Conservation (phyloP, 1,140 invertebrate genomes). For the Stenopsyche tienmushanensis region DNA sequence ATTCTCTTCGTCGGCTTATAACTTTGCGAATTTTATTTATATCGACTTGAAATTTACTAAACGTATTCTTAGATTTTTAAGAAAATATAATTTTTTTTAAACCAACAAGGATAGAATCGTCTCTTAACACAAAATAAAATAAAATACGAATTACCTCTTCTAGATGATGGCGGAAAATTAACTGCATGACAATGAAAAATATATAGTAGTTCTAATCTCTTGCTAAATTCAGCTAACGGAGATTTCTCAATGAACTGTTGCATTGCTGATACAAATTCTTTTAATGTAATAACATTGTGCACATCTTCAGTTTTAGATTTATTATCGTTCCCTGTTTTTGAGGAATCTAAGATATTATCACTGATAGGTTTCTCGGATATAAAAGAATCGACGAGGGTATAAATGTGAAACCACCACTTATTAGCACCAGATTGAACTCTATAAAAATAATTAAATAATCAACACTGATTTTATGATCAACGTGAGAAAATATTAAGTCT, state of each 20-base stretch:
- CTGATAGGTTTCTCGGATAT: constrained; percentile 37
- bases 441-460: constrained; percentile 25
- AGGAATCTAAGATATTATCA: constrained; percentile 19
- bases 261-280: constrained; percentile 59
- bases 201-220: constrained; percentile 75
- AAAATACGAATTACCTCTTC: constrained; percentile 48
- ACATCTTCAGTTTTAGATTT: too few relatives aligned
- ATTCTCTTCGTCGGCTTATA: too few relatives aligned
- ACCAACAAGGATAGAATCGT: too few relatives aligned
- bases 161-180: constrained; percentile 52
- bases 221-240: constrained; percentile 78
- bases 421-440: constrained; percentile 65
- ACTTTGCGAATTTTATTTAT: too few relatives aligned
- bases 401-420: constrained; percentile 91
- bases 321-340: not conserved
- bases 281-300: constrained; percentile 29
- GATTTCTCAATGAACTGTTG: constrained; percentile 85
- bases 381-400: constrained; percentile 63
- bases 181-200: constrained; percentile 75
- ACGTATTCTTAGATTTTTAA: too few relatives aligned
- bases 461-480: not conserved
- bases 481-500: not conserved
- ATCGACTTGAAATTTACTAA: too few relatives aligned
- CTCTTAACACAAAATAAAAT: constrained; percentile 4
- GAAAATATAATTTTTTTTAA: too few relatives aligned